Percentiles rank a stretch among this genome's conserved stretches.
These are phyloP conservation scores for Cancer borealis DNA, from an alignment of 2,888 invertebrate species.

Conservation along the genomic window DNA sequence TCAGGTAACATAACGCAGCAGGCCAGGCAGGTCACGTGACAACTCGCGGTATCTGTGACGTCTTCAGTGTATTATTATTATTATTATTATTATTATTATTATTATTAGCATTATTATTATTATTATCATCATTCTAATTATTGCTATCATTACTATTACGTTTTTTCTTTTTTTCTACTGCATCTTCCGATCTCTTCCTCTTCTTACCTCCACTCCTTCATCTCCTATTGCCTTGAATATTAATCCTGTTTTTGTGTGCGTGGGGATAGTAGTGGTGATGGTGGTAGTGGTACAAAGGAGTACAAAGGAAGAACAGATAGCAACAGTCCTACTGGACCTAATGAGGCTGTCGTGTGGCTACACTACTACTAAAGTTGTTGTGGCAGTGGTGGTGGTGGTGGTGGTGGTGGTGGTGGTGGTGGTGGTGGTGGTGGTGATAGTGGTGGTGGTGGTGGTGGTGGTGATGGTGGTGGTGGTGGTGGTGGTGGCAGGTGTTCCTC, in stretches of 20 bases:
- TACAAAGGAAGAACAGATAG: too few relatives aligned
- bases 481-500: not conserved
- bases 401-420: not conserved
- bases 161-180: not conserved
- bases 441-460: not conserved
- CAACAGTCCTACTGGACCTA: too few relatives aligned
- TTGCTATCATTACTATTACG: not conserved
- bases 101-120: constrained; percentile 24
- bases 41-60: constrained; percentile 22
- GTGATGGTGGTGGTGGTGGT: not conserved
- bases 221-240: not conserved
- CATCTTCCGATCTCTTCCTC: not conserved
- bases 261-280: not conserved
- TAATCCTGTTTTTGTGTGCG: not conserved
- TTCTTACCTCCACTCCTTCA: not conserved
- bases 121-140: not conserved
- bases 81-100: not conserved
- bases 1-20: constrained; percentile 52
- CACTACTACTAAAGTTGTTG: not conserved
- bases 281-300: not conserved
- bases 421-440: not conserved
- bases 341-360: too few relatives aligned
- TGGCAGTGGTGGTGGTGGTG: not conserved
- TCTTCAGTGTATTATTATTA: not conserved
- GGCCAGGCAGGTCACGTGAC: constrained; percentile 46